These are phyloP conservation scores for Lutraria lutraria DNA, from an alignment of 2,888 invertebrate genomes.

Conservation along the genomic window DNA sequence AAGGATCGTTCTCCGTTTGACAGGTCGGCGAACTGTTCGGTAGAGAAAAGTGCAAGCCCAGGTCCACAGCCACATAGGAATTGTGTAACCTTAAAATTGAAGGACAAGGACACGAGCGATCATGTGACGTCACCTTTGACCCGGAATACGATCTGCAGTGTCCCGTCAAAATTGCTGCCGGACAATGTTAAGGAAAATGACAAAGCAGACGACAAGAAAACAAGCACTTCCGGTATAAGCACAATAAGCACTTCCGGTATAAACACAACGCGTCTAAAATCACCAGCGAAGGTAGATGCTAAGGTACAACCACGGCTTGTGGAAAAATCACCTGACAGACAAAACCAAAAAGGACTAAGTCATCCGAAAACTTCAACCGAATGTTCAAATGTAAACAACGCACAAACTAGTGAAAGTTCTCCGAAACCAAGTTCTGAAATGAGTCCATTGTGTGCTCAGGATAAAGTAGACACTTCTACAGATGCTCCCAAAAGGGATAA, in stretches of 20 bases:
- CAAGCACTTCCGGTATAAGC: background rate
- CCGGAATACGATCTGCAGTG: background rate
- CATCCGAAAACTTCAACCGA: background rate
- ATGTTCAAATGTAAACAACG: background rate
- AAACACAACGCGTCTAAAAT: background rate
- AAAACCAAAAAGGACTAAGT: background rate
- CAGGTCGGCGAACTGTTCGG: background rate
- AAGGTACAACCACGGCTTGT: background rate
- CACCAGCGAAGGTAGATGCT: background rate
- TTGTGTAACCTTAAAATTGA: slow-evolving; percentile 2
- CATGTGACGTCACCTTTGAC: background rate
- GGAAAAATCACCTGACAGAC: background rate
- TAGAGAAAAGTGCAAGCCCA: background rate
- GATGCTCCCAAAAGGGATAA: background rate
- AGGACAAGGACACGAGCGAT: background rate
- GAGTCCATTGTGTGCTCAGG: background rate
- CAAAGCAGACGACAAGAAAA: background rate
- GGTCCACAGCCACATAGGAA: slow-evolving; percentile 2
- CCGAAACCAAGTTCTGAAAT: background rate
- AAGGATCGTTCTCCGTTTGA: slow-evolving; percentile 8
- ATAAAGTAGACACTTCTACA: background rate
- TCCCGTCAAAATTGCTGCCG: background rate
- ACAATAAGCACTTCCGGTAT: background rate
- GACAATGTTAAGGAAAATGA: background rate
- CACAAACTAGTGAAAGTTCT: background rate